Base-by-base conservation (phyloP, 2,797 vertebrate species). In the Rhabdophis nuchalis region DNA sequence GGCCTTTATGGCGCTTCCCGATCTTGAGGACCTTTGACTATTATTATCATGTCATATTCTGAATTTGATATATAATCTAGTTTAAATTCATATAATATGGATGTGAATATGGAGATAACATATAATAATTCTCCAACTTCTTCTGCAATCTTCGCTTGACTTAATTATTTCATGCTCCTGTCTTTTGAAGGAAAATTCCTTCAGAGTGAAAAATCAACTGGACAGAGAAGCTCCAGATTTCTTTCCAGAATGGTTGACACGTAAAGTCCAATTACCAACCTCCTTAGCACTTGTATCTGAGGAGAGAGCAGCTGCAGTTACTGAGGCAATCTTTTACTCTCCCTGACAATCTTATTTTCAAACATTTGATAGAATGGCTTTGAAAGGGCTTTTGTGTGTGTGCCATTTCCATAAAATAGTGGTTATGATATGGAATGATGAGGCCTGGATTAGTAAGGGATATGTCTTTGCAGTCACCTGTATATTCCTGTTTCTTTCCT, bases 121-220 rank as follows among this genome's bases (percentile, higher is more conserved):
- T 68, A 32, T 93, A 93, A 95, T 95, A 94, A 89, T 90, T 58
- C 8, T 27, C 90, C 20, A 0, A 13, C 14, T 57, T 82, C 29
- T 96, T 93, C 95, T 93, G 88, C 23, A 72, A 12, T 41, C 88
- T 92, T 95, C 91, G 91, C 46, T 32, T 97, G 94, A 94, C 91
- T 95, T 86, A 87, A 93, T 95, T 89, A 32, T 93, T 95, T 91
- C 89, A n/a, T 93, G 95, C 95, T 93, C 60, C 86, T 95, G 93
- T 91, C 77, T 92, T 57, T 50, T 52, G 5, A 88, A 93, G 92
- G 90, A 93, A 87, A 87, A 94, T 52, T 29, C 61, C 57, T 12
- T 0, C 61, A 90, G 89, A 87, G 10, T 82, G 0, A 41, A 91
- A 60, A 90, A 92, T 94, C 87, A 90, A 1, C 77, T 64, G 1